Percentiles rank a stretch among this genome's conserved stretches.
Conservation (phyloP, 2,888 invertebrate species). For the Agapostemon virescens region DNA sequence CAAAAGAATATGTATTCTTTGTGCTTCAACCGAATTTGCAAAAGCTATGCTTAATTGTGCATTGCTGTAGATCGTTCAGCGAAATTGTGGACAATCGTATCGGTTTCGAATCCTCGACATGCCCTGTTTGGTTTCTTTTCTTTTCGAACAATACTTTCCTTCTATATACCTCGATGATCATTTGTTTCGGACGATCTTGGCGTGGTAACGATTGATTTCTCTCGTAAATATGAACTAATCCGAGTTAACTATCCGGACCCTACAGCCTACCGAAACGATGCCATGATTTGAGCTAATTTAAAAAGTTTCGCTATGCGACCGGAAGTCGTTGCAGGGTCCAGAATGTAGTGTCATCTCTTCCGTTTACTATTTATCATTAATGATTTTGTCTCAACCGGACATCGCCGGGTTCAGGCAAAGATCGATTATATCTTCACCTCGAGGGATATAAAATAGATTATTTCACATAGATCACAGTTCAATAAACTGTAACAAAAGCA, state of each 20-base stretch:
- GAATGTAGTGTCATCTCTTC: slow-evolving; percentile 33
- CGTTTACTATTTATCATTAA: slow-evolving; percentile 43
- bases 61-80: neutral
- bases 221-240: slow-evolving; percentile 18
- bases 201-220: slow-evolving; percentile 48
- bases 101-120: slow-evolving; percentile 3
- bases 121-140: slow-evolving; percentile 19
- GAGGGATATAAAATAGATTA: slow-evolving; percentile 59
- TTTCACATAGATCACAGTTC: slow-evolving; percentile 67
- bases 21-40: too few relatives aligned
- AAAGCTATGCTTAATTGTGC: neutral
- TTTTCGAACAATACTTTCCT: slow-evolving; percentile 9
- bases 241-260: slow-evolving; percentile 30
- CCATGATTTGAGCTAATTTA: neutral
- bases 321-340: slow-evolving; percentile 29
- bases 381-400: slow-evolving; percentile 50
- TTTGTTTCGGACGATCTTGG: slow-evolving; percentile 36
- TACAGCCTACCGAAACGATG: slow-evolving; percentile 27
- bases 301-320: neutral
- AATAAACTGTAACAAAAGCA: slow-evolving; percentile 68
- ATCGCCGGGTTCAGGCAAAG: slow-evolving; percentile 38
- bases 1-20: too few relatives aligned
- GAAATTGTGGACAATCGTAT: neutral
- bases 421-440: slow-evolving; percentile 56
- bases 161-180: slow-evolving; percentile 13